Conservation (phyloP, 2,888 invertebrate genomes). For the Alcis repandata region DNA sequence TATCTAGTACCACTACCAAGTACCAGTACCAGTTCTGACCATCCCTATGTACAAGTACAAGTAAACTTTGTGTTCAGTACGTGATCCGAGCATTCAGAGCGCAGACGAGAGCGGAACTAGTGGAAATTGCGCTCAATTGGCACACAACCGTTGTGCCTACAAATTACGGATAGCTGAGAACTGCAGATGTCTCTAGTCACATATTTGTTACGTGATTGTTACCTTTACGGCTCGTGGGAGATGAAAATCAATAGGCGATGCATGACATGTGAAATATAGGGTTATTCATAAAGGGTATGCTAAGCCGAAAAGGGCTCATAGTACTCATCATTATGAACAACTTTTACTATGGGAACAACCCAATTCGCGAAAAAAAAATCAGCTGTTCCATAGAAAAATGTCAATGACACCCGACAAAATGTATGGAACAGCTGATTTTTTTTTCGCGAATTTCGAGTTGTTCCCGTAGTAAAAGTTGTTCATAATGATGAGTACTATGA, state of each 20-base stretch:
- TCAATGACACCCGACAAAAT: no score
- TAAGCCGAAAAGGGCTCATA: no score
- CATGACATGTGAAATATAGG: not conserved
- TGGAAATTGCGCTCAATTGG: conserved; percentile 72
- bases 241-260: not conserved
- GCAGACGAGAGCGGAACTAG: conserved; percentile 53
- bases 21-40: not conserved
- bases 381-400: no score
- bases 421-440: no score
- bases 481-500: no score
- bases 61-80: conserved; percentile 46
- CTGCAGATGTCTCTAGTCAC: conserved; percentile 35
- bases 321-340: no score
- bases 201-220: conserved; percentile 23
- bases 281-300: no score
- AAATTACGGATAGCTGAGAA: conserved; percentile 54
- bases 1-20: not conserved
- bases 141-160: conserved; percentile 59
- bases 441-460: no score
- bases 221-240: not conserved
- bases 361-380: no score
- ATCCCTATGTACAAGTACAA: not conserved
- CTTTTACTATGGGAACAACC: no score
- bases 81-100: conserved; percentile 55
- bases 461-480: no score